Base-by-base conservation (phyloP, 2,797 vertebrate species). In the Hemitrygon akajei region DNA sequence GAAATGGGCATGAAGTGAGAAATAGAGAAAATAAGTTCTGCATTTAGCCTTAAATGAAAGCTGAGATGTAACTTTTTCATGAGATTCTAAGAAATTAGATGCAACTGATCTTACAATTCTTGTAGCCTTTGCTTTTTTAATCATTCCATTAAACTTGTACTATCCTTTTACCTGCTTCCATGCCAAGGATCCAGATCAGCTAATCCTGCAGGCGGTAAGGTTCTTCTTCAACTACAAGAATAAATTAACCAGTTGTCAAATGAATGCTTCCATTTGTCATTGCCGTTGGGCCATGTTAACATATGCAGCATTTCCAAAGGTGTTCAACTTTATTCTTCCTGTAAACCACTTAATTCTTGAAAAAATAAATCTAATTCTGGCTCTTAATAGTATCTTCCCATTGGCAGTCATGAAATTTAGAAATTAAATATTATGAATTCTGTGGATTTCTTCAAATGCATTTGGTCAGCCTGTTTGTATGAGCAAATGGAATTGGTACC, bases 101-200 rank as follows among this genome's bases (percentile, higher is more conserved):
- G 27, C 63, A 93, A 79, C 9, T 63, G 12, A 37, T 93, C 58
- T 6, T 63, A 27, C 73, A 80, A 37, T 91, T 94, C 56, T 94
- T 5, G 34, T 73, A 34, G 40, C 82, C 30, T 73, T 73, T 94
- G 95, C 96, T 95, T 96, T 95, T 95, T 96, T 95, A 56, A 75
- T 75, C 91, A 47, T 93, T 93, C 37, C 12, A 73, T 75, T 93
- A 37, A 93, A 76, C 66, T 91, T 93, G 71, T 73, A 93, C 91
- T 98, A 97, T 98, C 97, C 97, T 96, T 97, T 97, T 96, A 96
- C 96, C 97, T 97, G 98, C 98, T 97, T 96, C 97, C 98, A 97
- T 98, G 97, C 96, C 96, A 98, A 99, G 99, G 99, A 99, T 99
- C 98, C 98, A 98, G 99, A 98, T 99, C 99, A 97, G 99, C 99